Evolutionary conservation across 2,113 vertebrate species (phyloP), one percentile per base, ranked within the genome.

Genomic region (Haliaeetus leucogaster): DNA sequence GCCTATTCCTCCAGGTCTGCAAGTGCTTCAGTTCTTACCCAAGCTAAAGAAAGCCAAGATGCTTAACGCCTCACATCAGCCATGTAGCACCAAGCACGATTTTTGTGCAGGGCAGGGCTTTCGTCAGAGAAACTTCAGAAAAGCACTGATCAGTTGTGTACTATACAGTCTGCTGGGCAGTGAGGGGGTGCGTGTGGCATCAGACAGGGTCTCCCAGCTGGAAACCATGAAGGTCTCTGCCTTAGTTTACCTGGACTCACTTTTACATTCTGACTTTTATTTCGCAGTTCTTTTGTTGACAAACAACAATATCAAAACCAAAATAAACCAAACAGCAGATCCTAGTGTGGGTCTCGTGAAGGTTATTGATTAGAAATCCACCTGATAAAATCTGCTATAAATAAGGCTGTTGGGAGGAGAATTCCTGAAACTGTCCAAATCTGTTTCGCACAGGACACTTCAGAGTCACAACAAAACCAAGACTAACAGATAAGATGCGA

Each of bases 301-400:
- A 1, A 76, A n/a, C 3, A 63, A 23, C 50, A 30, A 21, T 29
- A 48, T 15, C 11, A 77, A 66, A 79, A 22, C 2, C 7, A 82
- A 89, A 93, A 50, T 22, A 67, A 34, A 73, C 9, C 9, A 43
- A 90, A n/a, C 7, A 76, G 43, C 66, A 80, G 71, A 50, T 73
- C 52, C 15, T 40, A 47, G 17, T 43, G 43, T 61, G 26, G 62
- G 38, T 11, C 17, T 56, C 0, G 0, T 43, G n/a, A 67, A 43
- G 5, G 13, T 27, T 59, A 90, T 22, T 26, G 10, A 18, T 59
- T 50, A 68, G 61, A 85, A 93, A 88, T 40, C 11, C 38, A 76
- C 10, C 2, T 50, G 45, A 45, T 30, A 53, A 89, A 94, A 68
- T 40, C 48, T 52, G 48, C 58, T 91, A 13, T 32, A 72, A 26